phyloP scores from a whole-genome alignment of 2,113 vertebrate genomes.

The Actenoides lindsayi region DNA sequence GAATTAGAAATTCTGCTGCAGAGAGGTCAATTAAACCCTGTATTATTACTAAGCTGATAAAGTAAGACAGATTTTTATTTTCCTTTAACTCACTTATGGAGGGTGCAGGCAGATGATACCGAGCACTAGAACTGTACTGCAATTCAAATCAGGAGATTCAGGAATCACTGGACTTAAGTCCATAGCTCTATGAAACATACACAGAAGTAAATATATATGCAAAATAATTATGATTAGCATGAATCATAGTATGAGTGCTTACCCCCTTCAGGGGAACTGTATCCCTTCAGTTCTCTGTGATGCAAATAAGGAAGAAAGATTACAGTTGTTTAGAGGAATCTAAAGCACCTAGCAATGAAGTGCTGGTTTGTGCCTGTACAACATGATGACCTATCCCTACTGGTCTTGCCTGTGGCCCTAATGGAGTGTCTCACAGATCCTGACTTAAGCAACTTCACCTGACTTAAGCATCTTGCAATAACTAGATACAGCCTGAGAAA shows the following conservation, averaged over 20 bases:
- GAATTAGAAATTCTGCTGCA: slow-evolving; percentile 70
- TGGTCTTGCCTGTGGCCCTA: neutral
- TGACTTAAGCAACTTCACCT: neutral
- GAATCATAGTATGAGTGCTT: neutral
- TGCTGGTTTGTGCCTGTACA: neutral
- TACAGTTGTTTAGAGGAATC: neutral
- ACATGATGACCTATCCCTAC: neutral
- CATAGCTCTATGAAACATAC: neutral
- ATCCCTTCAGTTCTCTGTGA: neutral
- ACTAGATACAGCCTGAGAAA: neutral
- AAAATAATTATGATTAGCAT: neutral
- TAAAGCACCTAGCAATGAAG: neutral
- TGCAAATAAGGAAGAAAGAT: neutral
- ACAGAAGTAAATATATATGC: neutral
- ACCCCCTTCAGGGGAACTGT: neutral
- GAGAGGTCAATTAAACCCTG: slow-evolving; percentile 70
- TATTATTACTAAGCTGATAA: slow-evolving; percentile 64
- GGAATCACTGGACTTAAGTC: neutral
- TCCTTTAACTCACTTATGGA: slow-evolving; percentile 21
- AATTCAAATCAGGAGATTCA: neutral
- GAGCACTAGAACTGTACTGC: neutral
- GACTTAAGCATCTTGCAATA: neutral
- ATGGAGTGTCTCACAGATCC: neutral
- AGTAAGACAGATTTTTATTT: slow-evolving; percentile 40
- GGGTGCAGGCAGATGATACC: neutral